Base-by-base conservation (phyloP, 2,113 vertebrate genomes). In the Urocitellus parryii region DNA sequence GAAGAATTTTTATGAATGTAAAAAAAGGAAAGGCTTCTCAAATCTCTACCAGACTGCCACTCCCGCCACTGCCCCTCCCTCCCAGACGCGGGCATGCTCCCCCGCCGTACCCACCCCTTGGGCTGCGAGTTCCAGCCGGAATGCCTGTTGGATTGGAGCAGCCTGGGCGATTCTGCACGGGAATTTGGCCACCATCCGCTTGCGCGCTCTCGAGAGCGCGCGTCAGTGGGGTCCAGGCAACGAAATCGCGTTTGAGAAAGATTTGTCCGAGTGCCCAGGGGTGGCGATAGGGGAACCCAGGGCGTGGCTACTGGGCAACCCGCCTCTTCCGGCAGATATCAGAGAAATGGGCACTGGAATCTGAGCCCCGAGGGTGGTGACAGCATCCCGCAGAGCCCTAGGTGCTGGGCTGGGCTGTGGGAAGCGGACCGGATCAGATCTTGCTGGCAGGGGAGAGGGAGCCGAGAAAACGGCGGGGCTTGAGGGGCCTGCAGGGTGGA, bases 1-100 rank as follows among this genome's bases (percentile, higher is more conserved):
- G 5, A 37, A 73, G 10, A 24, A 45, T 53, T 72, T 96, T 87
- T 73, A 22, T 77, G 39, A 93, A 63, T 94, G 58, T 67, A 88
- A 87, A 34, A 51, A 45, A 17, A 1, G 8, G 51, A 77, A 70
- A 79, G 56, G 51, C 61, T 87, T 81, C 20, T n/a, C 61, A 72
- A 83, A 63, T 17, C 61, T 63, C 53, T 67, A 56, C 7, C 25
- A n/a, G 68, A 24, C 32, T 72, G 16, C n/a, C 6, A 0, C 37
- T 13, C 8, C 13, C 0, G 16, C n/a, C 13, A 5, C n/a, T 61
- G 32, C 14, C 29, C 77, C 42, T 42, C 73, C 78, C 53, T 77
- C 53, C 74, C 53, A 58, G 89, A 25, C 5, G n/a, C n/a, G 90
- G 37, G 34, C 32, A 17, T 29, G 2, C 68, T 63, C 58, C 7